Conservation (phyloP, 2,797 vertebrate genomes). For the Taeniopygia guttata region DNA sequence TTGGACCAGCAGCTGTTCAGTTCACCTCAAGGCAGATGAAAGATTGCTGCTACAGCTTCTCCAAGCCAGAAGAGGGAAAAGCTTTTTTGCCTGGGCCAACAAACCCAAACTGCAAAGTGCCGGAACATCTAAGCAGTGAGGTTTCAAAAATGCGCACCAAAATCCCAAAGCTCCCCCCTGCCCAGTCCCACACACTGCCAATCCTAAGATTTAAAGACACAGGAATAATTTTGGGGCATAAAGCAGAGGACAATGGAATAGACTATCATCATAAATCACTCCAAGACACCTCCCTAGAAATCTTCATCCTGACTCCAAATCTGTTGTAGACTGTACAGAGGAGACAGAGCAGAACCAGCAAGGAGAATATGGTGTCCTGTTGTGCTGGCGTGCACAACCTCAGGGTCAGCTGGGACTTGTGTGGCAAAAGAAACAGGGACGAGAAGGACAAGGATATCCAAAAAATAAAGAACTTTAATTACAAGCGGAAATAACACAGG, state of each 20-base stretch:
- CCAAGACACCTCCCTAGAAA: not conserved
- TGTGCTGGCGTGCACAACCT: rapidly evolving
- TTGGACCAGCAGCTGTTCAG: not conserved
- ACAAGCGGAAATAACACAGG: not conserved
- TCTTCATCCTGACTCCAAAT: not conserved
- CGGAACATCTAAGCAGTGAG: not conserved
- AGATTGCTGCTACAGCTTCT: not conserved
- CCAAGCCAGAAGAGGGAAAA: not conserved
- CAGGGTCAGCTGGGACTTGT: not conserved
- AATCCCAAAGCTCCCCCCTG: not conserved
- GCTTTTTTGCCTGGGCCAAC: not conserved
- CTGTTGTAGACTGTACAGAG: not conserved
- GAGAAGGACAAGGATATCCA: rapidly evolving
- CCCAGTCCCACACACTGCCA: not conserved
- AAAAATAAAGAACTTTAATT: not conserved
- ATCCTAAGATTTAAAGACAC: not conserved
- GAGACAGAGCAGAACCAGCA: not conserved
- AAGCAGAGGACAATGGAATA: not conserved
- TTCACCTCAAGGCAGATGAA: not conserved
- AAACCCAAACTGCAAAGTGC: not conserved
- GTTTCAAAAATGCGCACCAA: not conserved
- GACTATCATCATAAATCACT: not conserved
- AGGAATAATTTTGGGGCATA: not conserved
- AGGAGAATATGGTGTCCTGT: not conserved
- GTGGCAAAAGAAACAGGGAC: not conserved